These are phyloP conservation scores for Agapostemon virescens DNA, from an alignment of 2,888 invertebrate genomes.

Conservation along the genomic window DNA sequence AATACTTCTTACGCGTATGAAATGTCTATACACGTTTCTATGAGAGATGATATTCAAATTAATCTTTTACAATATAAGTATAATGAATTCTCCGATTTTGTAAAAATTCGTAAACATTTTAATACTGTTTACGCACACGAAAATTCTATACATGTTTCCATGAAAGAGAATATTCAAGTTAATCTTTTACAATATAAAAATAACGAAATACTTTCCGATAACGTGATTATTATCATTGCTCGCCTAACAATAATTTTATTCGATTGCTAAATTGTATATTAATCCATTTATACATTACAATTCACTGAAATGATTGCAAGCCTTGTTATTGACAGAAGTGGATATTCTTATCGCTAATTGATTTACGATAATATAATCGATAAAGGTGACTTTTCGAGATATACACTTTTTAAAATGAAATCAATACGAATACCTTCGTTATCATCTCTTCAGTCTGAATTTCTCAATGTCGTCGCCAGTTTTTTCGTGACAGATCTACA, in stretches of 20 bases:
- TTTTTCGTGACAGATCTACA: neutral
- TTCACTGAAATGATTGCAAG: neutral
- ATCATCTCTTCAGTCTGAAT: neutral
- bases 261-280: neutral
- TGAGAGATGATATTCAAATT: too few species aligned
- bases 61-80: too few species aligned
- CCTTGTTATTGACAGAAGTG: neutral
- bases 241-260: neutral
- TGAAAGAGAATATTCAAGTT: too few species aligned
- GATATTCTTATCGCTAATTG: too few species aligned
- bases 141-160: too few species aligned
- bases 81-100: too few species aligned
- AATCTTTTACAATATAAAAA: too few species aligned
- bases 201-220: too few species aligned
- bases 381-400: neutral
- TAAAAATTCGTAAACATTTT: too few species aligned
- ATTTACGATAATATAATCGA: neutral
- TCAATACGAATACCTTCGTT: neutral
- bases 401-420: neutral
- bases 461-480: neutral
- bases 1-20: too few species aligned
- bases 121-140: too few species aligned
- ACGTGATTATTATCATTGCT: neutral
- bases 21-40: too few species aligned
- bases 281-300: neutral